A percentile compares a stretch with the other conserved stretches of the same genome.
phyloP scores from a whole-genome alignment of 2,113 vertebrate species.

The Octodon degus region DNA sequence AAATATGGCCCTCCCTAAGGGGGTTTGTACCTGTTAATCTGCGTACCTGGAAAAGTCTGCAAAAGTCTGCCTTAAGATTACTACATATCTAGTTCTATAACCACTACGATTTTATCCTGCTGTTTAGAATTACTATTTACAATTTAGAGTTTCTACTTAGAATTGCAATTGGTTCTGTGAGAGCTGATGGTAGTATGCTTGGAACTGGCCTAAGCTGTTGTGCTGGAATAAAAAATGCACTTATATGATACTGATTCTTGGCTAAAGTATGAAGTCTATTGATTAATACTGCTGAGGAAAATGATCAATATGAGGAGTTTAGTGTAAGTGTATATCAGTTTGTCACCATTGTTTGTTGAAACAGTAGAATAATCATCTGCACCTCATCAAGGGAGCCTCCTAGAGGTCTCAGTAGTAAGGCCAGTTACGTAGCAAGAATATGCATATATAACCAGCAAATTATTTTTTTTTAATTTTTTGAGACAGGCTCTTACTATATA shows the following conservation, averaged over 20 bases:
- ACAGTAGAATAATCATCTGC: neutral
- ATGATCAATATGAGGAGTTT: neutral
- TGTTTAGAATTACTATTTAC: neutral
- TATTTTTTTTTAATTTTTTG: neutral
- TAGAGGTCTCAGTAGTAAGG: conserved; percentile 14
- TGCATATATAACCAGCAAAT: neutral
- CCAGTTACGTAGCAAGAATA: neutral
- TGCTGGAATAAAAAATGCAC: conserved; percentile 42
- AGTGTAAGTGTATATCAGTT: neutral
- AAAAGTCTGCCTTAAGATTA: neutral
- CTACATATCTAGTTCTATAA: neutral
- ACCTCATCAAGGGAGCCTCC: neutral
- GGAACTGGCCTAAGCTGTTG: neutral
- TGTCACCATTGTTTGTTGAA: conserved; percentile 14
- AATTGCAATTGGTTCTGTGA: conserved; percentile 21
- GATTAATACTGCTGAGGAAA: neutral
- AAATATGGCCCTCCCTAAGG: neutral
- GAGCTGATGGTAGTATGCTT: neutral
- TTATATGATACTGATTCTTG: neutral
- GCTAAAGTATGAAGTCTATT: neutral
- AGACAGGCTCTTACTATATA: neutral
- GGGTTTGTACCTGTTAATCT: conserved; percentile 14
- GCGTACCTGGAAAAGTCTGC: too few species aligned
- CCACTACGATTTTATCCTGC: neutral
- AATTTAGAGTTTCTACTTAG: conserved; percentile 9